A percentile compares a stretch with the other conserved stretches of the same genome.
Conservation (phyloP, 2,113 vertebrate genomes). For the Equus przewalskii region DNA sequence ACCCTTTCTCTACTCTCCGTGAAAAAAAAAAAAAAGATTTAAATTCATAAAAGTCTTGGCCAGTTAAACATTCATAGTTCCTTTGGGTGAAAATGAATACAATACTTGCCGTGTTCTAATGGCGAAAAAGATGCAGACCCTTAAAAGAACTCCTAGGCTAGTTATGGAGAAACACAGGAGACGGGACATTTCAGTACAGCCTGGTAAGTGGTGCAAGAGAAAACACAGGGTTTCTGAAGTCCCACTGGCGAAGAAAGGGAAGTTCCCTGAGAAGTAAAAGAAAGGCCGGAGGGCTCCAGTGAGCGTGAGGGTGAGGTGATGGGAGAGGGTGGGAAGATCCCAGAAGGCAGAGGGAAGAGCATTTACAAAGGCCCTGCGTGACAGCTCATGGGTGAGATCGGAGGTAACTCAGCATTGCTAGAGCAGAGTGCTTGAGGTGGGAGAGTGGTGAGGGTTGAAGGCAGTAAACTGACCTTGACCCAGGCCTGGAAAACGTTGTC, state of each 20-base stretch:
- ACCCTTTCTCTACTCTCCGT: background rate
- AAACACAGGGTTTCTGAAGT: background rate
- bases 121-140: background rate
- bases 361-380: background rate
- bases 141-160: background rate
- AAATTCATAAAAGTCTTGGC: background rate
- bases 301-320: background rate
- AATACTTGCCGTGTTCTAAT: background rate
- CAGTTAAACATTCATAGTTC: background rate
- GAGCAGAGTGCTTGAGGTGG: background rate
- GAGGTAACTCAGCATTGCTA: background rate
- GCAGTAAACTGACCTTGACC: background rate
- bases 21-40: background rate
- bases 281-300: background rate
- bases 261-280: background rate
- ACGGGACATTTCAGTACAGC: background rate
- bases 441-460: background rate
- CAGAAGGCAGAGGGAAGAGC: background rate
- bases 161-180: background rate
- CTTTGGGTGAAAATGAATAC: slow-evolving; percentile 10
- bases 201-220: background rate
- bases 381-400: background rate
- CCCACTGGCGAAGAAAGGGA: background rate
- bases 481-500: background rate
- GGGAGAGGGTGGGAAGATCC: background rate